Conservation (phyloP, 2,888 invertebrate genomes). For the Saturnia japonica region DNA sequence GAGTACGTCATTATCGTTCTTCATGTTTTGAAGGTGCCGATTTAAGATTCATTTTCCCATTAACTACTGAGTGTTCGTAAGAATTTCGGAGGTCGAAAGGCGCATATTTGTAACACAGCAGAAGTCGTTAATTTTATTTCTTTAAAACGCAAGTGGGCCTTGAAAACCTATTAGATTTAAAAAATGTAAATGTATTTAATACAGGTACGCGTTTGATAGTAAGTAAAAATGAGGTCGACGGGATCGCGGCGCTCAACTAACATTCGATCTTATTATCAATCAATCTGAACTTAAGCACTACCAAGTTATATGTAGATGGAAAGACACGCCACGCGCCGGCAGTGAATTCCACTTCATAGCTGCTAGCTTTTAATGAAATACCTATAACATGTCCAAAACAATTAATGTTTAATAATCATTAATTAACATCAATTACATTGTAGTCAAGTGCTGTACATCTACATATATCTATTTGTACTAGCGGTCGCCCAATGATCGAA, state of each 20-base stretch:
- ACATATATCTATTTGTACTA: too few species aligned
- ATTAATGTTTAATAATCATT: not conserved
- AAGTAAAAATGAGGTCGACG: too few species aligned
- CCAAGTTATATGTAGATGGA: too few species aligned
- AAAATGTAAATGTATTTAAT: too few species aligned
- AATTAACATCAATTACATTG: not conserved
- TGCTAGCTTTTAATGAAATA: not conserved
- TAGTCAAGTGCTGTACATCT: too few species aligned
- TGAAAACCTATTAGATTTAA: too few species aligned
- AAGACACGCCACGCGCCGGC: too few species aligned
- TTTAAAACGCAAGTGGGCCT: not conserved
- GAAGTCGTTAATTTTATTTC: not conserved
- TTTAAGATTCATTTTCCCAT: not conserved
- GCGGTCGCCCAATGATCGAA: too few species aligned
- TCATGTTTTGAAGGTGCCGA: not conserved
- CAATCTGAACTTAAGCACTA: too few species aligned
- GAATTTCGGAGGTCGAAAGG: not conserved
- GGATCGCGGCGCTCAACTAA: too few species aligned
- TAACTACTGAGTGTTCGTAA: not conserved
- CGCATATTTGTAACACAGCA: not conserved
- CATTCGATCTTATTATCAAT: too few species aligned
- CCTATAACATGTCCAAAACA: not conserved
- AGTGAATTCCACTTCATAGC: not conserved
- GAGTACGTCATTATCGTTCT: constrained; percentile 10
- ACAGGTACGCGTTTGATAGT: too few species aligned